Evolutionary conservation across 1,140 invertebrate genomes (phyloP).

Genomic region (Papilio dardanus): DNA sequence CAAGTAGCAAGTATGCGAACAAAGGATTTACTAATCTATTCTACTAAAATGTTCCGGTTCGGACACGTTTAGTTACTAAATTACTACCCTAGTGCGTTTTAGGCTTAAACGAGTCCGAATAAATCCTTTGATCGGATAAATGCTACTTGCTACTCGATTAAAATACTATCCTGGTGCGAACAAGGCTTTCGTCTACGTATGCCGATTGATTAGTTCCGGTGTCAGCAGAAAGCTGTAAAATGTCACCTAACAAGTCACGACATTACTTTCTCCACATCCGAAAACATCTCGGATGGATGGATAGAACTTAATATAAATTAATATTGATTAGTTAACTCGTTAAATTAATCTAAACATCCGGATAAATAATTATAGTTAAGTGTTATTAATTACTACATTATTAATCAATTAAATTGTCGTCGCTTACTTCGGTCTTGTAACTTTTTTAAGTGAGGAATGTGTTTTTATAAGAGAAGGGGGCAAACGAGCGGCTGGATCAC

Average conservation of each 20-base stretch:
- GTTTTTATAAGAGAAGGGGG: no score
- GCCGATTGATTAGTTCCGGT: constrained; percentile 11
- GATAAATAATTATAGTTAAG: neutral
- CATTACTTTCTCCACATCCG: neutral
- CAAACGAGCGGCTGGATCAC: no score
- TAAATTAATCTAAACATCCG: neutral
- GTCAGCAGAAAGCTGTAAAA: neutral
- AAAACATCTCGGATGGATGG: neutral
- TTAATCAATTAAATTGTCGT: neutral
- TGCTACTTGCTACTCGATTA: no score
- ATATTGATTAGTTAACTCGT: constrained; percentile 1
- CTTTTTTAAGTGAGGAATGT: neutral
- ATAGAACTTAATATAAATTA: neutral
- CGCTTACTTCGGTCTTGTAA: neutral
- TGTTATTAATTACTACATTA: neutral
- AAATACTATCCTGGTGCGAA: no score
- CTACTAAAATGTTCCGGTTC: no score
- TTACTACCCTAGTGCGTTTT: no score
- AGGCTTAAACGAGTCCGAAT: no score
- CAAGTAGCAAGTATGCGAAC: no score
- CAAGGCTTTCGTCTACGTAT: neutral
- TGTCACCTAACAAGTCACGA: constrained; percentile 7
- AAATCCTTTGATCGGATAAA: no score
- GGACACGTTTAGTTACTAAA: no score
- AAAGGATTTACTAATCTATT: no score